These are phyloP conservation scores for Aphidius gifuensis DNA, from an alignment of 1,140 invertebrate species.

Conservation along the genomic window DNA sequence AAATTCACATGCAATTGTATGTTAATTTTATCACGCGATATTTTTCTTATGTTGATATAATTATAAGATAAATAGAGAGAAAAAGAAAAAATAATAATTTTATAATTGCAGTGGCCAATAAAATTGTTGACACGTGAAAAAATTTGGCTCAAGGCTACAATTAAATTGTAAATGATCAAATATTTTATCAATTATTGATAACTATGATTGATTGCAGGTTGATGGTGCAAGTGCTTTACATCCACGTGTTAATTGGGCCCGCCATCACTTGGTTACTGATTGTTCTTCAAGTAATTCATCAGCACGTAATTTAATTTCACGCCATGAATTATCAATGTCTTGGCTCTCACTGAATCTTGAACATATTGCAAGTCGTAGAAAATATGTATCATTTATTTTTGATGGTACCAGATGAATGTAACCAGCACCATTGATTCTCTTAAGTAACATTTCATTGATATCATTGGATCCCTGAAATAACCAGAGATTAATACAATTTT, in stretches of 20 bases:
- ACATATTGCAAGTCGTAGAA: constrained; percentile 88
- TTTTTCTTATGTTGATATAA: too few relatives aligned
- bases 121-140: too few relatives aligned
- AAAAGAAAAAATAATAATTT: too few relatives aligned
- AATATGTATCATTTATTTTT: constrained; percentile 79
- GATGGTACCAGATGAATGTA: constrained; percentile 94
- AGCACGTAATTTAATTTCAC: constrained; percentile 74
- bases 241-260: constrained; percentile 47
- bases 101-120: too few relatives aligned
- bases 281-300: constrained; percentile 62
- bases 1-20: too few relatives aligned
- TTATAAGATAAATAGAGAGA: too few relatives aligned
- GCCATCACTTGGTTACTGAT: constrained; percentile 53
- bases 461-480: constrained; percentile 70
- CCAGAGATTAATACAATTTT: not conserved
- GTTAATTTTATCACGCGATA: too few relatives aligned
- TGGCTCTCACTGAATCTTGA: constrained; percentile 76
- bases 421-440: constrained; percentile 85
- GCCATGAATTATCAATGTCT: constrained; percentile 85
- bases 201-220: constrained; percentile 50
- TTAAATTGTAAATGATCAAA: not conserved
- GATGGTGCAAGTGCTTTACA: constrained; percentile 43
- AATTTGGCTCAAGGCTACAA: too few relatives aligned
- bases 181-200: constrained; percentile 18
- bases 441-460: constrained; percentile 77